Evolutionary conservation across 2,113 vertebrate genomes (phyloP).

Genomic region (Austrofundulus limnaeus): DNA sequence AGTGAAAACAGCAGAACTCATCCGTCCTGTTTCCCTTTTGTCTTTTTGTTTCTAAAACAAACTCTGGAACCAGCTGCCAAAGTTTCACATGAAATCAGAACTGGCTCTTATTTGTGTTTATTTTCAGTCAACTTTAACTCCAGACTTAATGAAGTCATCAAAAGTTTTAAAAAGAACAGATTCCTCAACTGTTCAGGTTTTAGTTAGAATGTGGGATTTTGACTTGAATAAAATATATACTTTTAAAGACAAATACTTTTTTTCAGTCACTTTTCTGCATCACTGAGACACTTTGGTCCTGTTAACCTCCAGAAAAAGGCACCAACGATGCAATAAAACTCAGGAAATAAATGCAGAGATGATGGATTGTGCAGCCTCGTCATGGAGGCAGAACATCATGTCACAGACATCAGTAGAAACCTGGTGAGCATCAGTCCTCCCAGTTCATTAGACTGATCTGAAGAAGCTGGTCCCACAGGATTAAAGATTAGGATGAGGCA

Average conservation of each 20-base stretch:
- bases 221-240: too few relatives aligned
- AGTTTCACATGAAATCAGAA: not conserved
- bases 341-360: not conserved
- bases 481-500: slow-evolving; percentile 1
- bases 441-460: not conserved
- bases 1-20: not conserved
- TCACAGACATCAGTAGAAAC: not conserved
- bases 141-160: too few relatives aligned
- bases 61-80: not conserved
- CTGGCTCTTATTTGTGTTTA: not conserved
- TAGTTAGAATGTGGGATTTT: too few relatives aligned
- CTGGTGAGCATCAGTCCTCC: not conserved
- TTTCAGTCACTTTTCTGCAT: not conserved
- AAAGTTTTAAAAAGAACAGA: too few relatives aligned
- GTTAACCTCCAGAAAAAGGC: not conserved
- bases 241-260: too few relatives aligned
- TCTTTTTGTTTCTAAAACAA: not conserved
- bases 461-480: not conserved
- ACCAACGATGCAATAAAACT: not conserved
- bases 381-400: not conserved
- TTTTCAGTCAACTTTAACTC: not conserved
- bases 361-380: not conserved
- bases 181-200: too few relatives aligned
- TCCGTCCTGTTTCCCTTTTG: not conserved
- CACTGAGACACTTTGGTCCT: not conserved